phyloP scores from a whole-genome alignment of 2,797 vertebrate genomes.

The Coendou prehensilis region DNA sequence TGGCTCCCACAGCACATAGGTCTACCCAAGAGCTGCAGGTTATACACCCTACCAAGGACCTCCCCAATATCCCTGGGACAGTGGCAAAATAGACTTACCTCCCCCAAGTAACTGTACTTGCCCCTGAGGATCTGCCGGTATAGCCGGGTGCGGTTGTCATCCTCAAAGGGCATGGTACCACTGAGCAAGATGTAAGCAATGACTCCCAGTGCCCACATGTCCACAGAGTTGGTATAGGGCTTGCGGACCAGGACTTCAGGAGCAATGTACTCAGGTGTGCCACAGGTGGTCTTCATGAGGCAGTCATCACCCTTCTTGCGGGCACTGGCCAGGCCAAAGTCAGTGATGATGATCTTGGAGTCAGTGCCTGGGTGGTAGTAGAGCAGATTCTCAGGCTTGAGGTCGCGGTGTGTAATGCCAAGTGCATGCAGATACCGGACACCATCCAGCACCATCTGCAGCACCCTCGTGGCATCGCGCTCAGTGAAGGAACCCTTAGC shows the following conservation, averaged over 20 bases:
- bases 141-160: conserved; percentile 98
- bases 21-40: neutral
- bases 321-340: conserved; percentile 98
- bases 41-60: neutral
- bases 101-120: conserved; percentile 98
- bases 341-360: conserved; percentile 99
- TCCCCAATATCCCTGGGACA: neutral
- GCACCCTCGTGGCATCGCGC: conserved; percentile 96
- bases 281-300: conserved; percentile 99
- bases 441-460: conserved; percentile 98
- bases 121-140: conserved; percentile 99
- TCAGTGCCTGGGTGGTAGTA: conserved; percentile 98
- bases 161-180: conserved; percentile 99
- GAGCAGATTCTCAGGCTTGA: conserved; percentile 98
- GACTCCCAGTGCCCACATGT: conserved; percentile 99
- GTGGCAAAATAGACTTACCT: conserved; percentile 92
- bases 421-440: conserved; percentile 97
- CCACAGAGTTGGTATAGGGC: conserved; percentile 98
- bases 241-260: conserved; percentile 98
- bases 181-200: conserved; percentile 99
- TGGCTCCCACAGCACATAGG: neutral
- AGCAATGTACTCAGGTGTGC: conserved; percentile 98
- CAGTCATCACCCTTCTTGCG: conserved; percentile 98
- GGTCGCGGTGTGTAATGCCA: conserved; percentile 98
- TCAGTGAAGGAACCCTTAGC: conserved; percentile 99